Conservation (phyloP, 2,797 vertebrate genomes). For the Cynopterus sphinx region DNA sequence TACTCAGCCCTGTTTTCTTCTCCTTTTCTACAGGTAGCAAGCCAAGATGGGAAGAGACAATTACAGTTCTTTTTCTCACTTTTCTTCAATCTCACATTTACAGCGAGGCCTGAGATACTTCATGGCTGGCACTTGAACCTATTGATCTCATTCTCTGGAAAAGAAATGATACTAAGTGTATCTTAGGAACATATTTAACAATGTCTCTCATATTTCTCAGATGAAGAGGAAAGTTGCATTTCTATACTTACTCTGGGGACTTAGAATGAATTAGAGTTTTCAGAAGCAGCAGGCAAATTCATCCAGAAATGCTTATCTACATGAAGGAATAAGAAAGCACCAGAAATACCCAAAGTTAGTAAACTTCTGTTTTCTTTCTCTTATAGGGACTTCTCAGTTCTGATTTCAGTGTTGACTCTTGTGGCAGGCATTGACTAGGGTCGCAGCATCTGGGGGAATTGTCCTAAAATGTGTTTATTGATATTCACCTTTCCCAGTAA, state of each 20-base stretch:
- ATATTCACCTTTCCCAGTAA: background rate
- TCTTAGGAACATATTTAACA: background rate
- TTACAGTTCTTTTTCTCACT: background rate
- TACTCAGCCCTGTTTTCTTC: background rate
- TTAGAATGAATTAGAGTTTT: background rate
- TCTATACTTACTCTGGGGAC: background rate
- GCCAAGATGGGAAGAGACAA: background rate
- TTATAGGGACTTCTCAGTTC: background rate
- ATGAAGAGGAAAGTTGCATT: background rate
- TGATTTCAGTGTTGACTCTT: background rate
- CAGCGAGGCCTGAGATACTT: background rate
- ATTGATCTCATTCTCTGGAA: background rate
- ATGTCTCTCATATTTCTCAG: background rate
- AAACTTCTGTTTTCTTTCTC: background rate
- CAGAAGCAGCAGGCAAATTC: background rate
- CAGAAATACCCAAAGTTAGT: background rate
- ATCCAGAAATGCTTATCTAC: background rate
- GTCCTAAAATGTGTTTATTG: background rate
- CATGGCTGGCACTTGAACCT: background rate
- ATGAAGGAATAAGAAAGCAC: background rate
- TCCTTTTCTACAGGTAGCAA: background rate
- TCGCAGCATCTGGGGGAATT: background rate
- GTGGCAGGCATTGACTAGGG: background rate
- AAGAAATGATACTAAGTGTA: background rate
- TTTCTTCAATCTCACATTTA: background rate